Base-by-base conservation (phyloP, 2,797 vertebrate genomes). In the Lutjanus campechanus region DNA sequence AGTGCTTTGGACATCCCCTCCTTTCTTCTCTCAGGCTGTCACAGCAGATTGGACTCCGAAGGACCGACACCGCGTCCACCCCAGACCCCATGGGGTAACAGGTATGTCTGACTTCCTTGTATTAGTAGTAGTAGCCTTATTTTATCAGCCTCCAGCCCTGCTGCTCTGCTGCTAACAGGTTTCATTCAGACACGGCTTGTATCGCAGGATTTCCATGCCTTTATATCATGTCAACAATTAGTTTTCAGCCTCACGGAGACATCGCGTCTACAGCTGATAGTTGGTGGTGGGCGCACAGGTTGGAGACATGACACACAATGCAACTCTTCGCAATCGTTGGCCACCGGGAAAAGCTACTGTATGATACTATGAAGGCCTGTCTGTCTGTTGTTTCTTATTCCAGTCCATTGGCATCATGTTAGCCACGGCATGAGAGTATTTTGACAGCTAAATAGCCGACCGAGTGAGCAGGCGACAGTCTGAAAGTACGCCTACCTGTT, bases 31-130 rank as follows among this genome's bases (percentile, higher is more conserved):
- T 82, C 89, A 63, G 88, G 87, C 90, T 93, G 94, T 94, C 94
- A 93, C 93, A 85, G 5, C 87, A 91, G 84, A 89, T 93, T 90
- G 94, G 89, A 94, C 91, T 91, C 90, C 82, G 85, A 91, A 85
- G 90, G 92, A 93, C 82, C 93, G 88, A 93, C 93, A 94, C 86
- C 89, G 88, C 94, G 91, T 92, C 91, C 91, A 89, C 86, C 94
- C 88, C 91, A 94, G 94, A 95, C 93, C 94, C 95, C 95, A 96
- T 96, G 96, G 96, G 96, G 96, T 97, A 96, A 96, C 96, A 96
- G 96, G 96, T 97, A 97, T 89, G 96, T 92, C 93, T 90, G 84
- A 90, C 92, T 93, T 91, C 90, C 91, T 78, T 61, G 44, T 81
- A n/a, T 60, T 58, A 82, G 73, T 61, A 65, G 76, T 53, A 63